A percentile compares a stretch with the other conserved stretches of the same genome.
Conservation (phyloP, 2,113 vertebrate species). For the Orcinus orca region DNA sequence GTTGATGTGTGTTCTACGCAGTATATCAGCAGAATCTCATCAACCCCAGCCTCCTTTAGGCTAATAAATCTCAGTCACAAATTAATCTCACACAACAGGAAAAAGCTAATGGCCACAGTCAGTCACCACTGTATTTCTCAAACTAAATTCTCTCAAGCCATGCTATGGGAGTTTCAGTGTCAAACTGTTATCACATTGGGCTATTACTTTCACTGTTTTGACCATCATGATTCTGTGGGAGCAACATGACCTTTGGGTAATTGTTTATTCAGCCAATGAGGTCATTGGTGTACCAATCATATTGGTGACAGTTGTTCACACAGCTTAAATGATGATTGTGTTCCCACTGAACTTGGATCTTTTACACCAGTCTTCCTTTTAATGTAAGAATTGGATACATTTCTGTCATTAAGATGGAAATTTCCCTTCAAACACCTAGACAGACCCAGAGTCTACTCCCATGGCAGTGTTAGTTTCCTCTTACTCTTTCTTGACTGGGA, state of each 20-base stretch:
- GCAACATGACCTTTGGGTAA: neutral
- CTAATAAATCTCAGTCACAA: constrained; percentile 82
- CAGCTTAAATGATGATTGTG: accelerated
- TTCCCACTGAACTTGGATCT: neutral
- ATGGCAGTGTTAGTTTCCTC: accelerated
- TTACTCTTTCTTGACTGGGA: neutral
- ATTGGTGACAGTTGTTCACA: accelerated
- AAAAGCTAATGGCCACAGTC: constrained; percentile 54
- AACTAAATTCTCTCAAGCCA: neutral
- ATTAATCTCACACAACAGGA: constrained; percentile 73
- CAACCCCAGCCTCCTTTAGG: constrained; percentile 75
- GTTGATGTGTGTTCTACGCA: constrained; percentile 69
- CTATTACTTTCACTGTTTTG: neutral
- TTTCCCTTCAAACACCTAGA: neutral
- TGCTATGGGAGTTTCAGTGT: neutral
- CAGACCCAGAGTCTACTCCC: neutral
- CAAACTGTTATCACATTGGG: accelerated
- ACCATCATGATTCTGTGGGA: accelerated
- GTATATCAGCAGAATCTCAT: constrained; percentile 81
- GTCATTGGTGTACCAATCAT: neutral
- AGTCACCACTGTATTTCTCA: neutral
- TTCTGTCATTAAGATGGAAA: neutral
- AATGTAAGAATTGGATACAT: neutral
- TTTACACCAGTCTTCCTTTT: neutral
- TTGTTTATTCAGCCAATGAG: neutral